Evolutionary conservation across 2,888 invertebrate species (phyloP).

Genomic region (Nymphalis c-album): DNA sequence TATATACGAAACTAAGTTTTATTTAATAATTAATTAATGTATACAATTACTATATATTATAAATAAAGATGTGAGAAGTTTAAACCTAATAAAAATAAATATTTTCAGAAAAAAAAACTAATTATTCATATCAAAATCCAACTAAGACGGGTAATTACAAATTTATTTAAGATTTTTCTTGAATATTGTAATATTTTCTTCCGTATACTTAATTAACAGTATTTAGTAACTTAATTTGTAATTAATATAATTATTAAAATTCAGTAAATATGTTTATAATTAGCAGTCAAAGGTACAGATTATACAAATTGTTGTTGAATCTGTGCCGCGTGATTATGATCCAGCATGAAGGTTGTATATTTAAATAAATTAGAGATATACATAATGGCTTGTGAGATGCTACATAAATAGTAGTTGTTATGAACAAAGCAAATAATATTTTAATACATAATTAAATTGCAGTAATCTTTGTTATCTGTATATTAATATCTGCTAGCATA

Average conservation of each 20-base stretch:
- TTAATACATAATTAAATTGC: not conserved
- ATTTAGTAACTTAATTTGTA: not conserved
- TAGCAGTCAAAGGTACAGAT: slow-evolving; percentile 2
- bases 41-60: not conserved
- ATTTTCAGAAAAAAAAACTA: too few relatives aligned
- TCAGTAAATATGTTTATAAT: too few relatives aligned
- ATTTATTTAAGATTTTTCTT: too few relatives aligned
- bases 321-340: slow-evolving; percentile 17
- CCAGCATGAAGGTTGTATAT: slow-evolving; percentile 30
- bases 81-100: not conserved
- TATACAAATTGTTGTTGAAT: slow-evolving; percentile 19
- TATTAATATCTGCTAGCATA: too few relatives aligned
- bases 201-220: too few relatives aligned
- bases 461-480: not conserved
- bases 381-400: slow-evolving; percentile 19
- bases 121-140: too few relatives aligned
- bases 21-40: not conserved
- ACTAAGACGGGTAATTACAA: too few relatives aligned
- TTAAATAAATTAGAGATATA: slow-evolving; percentile 32
- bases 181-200: too few relatives aligned
- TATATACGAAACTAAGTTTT: not conserved
- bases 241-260: not conserved
- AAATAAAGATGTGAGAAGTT: not conserved
- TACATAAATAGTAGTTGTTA: slow-evolving; percentile 10
- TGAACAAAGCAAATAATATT: slow-evolving; percentile 9